Base-by-base conservation (phyloP, 2,888 invertebrate species). In the Amblyteles armatorius region DNA sequence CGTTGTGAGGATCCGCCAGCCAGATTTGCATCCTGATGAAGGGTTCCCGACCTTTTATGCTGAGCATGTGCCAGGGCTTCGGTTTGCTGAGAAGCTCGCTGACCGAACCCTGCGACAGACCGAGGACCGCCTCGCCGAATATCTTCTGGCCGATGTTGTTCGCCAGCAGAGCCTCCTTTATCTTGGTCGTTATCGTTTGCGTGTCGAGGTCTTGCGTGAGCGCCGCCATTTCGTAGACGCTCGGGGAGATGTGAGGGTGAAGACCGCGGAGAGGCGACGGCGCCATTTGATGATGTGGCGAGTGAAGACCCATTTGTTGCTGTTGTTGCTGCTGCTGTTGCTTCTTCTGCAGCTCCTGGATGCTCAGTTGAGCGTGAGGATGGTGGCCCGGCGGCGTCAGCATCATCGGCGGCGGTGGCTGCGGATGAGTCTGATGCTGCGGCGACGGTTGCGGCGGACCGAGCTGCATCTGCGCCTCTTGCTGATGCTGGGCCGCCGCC, bases 131-230 rank as follows among this genome's bases (percentile, higher is more conserved):
- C 94, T 99, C 99, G 11, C 99, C 99, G 92, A 99, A 99, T 86
- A 98, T 98, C 95, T 99, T 99, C 94, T 99, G 99, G 3, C 99
- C 99, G 89, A 99, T 98, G 93, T 99, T 99, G 94, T 99, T 99
- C 55, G 99, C 99, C 76, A 99, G 95, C 11, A 99, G 95, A 0
- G 99, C 98, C 94, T 99, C 99, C 93, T 99, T 99, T 93, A 99
- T 99, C 94, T 98, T 98, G 9, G 98, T 98, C 2, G 99, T 99
- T 90, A 99, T 98, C 26, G 97, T 97, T 93, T 99, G 98, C 1
- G 99, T 99, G 94, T 99, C 99, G 87, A 99, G 95, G 94, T 99
- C 99, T 91, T 98, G 98, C 11, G 99, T 99, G 63, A 99, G 95
- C 4, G 99, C 99, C 0, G 99, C 99, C 97, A 99, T 98, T 94